Conservation (phyloP, 2,888 invertebrate species). For the Tipula helvola region DNA sequence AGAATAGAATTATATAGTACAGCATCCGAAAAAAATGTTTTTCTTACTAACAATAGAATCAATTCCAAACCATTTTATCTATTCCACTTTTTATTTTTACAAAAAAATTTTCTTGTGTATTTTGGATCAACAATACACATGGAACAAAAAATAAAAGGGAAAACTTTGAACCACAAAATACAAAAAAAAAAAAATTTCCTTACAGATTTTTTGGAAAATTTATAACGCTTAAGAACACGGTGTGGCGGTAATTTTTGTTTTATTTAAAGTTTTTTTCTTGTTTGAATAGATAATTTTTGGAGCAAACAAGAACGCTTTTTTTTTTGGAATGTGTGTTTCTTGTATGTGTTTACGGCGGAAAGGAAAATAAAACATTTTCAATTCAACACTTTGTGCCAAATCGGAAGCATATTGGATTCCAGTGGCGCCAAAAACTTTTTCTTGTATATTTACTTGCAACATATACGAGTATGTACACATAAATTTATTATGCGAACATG, state of each 20-base stretch:
- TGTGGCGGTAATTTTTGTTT: background rate
- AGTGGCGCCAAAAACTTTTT: background rate
- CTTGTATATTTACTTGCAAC: background rate
- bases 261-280: background rate
- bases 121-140: background rate
- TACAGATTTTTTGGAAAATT: background rate
- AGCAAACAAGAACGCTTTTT: background rate
- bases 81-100: background rate
- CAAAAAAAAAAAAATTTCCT: background rate
- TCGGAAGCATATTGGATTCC: background rate
- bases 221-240: background rate
- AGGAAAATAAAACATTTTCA: background rate
- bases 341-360: background rate
- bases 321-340: background rate
- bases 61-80: background rate
- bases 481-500: background rate
- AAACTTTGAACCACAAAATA: background rate
- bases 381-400: background rate
- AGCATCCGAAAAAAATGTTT: background rate
- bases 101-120: background rate
- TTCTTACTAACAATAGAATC: background rate
- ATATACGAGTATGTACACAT: background rate
- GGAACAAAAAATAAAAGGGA: background rate
- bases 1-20: background rate
- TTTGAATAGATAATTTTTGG: constrained; percentile 4